phyloP scores from a whole-genome alignment of 2,113 vertebrate genomes.

The Chlamydotis undulata region DNA sequence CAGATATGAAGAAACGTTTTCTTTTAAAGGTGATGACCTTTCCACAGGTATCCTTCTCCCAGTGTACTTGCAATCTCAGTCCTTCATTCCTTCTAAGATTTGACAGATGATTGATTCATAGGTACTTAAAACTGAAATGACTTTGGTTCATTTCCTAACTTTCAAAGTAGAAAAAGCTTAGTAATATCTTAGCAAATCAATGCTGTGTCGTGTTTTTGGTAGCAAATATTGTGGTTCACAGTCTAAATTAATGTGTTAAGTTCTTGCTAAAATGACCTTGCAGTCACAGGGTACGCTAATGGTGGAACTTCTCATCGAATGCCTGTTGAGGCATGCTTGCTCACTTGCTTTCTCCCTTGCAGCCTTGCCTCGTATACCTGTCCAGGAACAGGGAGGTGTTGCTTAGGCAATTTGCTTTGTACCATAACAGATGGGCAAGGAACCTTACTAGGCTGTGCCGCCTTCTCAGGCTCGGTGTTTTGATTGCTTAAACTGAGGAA shows the following conservation, averaged over 20 bases:
- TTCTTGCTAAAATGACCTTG: background rate
- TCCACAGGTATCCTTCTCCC: background rate
- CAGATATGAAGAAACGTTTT: background rate
- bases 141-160: background rate
- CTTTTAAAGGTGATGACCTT: background rate
- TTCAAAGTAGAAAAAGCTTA: background rate
- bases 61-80: background rate
- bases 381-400: conserved; percentile 18
- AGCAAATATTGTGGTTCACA: background rate
- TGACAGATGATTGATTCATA: background rate
- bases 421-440: background rate
- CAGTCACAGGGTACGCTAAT: background rate
- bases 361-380: background rate
- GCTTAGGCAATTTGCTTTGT: background rate
- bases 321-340: background rate
- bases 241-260: background rate
- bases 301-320: background rate
- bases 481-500: background rate
- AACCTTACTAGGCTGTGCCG: background rate
- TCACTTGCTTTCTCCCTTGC: background rate
- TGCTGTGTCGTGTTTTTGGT: background rate
- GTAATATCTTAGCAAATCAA: background rate
- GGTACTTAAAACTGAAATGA: background rate
- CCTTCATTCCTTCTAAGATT: background rate
- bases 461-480: background rate